Evolutionary conservation across 2,888 invertebrate species (phyloP), one percentile per base, ranked within the genome.

Genomic region (Palloptera scutellata): DNA sequence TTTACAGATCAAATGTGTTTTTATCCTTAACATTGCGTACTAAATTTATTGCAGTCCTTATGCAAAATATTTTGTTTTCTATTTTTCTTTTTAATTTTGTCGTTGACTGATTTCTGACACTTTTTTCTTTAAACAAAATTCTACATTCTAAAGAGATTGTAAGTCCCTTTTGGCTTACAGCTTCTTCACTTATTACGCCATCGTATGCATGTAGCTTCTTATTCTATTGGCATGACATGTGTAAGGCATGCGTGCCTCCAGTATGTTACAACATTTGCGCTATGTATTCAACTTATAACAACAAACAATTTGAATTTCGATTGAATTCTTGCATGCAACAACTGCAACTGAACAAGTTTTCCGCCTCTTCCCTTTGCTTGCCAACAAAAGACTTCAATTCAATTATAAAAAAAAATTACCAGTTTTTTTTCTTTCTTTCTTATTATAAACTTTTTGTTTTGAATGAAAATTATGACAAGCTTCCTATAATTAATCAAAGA

Each of bases 401-500:
- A 67, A 67, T 67, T 67, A 67, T 51, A 53, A 13, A 57, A 53
- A 13, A 57, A 67, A 67, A 67, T 67, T 67, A 67, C 57, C 67
- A 62, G 58, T 62, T n/a, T 12, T n/a, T 13, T 5, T 9, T 2
- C 10, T 6, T 40, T 1, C 1, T 30, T 12, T 20, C 19, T 20
- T 30, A 1, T 30, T 55, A 4, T 13, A n/a, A 19, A 11, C 13
- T 19, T 20, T 55, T 17, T n/a, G 1, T 55, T 12, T 17, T 13
- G 15, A n/a, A 72, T 75, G 77, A 74, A 77, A 80, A 80, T 78
- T 79, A 76, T 80, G 79, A 77, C 79, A 70, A 76, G 45, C 73
- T 72, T 68, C 72, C 71, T 72, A 78, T 80, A 80, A 78, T 78
- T 78, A 80, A 80, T 79, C 79, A 78, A 78, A 80, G 78, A 72